These are phyloP conservation scores for Scotopteryx bipunctaria DNA, from an alignment of 2,888 invertebrate genomes.

Conservation along the genomic window DNA sequence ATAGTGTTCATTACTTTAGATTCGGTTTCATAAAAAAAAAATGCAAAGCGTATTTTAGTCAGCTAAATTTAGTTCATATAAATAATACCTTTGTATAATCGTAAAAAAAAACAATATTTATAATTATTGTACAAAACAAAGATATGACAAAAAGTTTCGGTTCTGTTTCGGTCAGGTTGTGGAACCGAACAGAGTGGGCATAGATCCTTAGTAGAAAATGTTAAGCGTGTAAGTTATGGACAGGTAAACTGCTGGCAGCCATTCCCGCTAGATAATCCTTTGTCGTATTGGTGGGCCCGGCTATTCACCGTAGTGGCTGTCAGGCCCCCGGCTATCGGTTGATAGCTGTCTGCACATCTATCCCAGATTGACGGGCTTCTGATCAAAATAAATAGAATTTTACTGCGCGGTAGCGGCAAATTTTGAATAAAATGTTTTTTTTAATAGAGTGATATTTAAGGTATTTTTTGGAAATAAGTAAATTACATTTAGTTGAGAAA, in stretches of 20 bases:
- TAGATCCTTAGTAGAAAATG: slow-evolving; percentile 39
- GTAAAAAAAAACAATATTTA: too few species aligned
- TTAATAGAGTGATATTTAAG: background rate
- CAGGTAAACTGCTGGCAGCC: slow-evolving; percentile 53
- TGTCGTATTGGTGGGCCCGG: slow-evolving; percentile 52
- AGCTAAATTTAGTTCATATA: too few species aligned
- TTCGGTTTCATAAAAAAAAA: too few species aligned
- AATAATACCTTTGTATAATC: too few species aligned
- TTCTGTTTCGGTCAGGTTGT: too few species aligned
- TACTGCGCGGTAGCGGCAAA: slow-evolving; percentile 42
- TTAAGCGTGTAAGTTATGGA: slow-evolving; percentile 51
- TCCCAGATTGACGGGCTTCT: slow-evolving; percentile 56
- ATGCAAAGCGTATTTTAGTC: too few species aligned
- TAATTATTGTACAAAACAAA: too few species aligned
- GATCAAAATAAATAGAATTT: slow-evolving; percentile 54
- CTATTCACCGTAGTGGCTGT: slow-evolving; percentile 43
- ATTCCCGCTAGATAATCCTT: slow-evolving; percentile 58
- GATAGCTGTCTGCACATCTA: slow-evolving; percentile 57
- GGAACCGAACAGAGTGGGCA: background rate
- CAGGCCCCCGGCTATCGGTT: slow-evolving; percentile 59
- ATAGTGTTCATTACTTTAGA: too few species aligned
- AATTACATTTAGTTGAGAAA: too few species aligned
- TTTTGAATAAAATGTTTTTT: slow-evolving; percentile 19
- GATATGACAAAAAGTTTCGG: too few species aligned
- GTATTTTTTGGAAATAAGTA: background rate